These are phyloP conservation scores for Hirtodrosophila cameraria DNA, from an alignment of 2,888 invertebrate genomes.

Conservation along the genomic window DNA sequence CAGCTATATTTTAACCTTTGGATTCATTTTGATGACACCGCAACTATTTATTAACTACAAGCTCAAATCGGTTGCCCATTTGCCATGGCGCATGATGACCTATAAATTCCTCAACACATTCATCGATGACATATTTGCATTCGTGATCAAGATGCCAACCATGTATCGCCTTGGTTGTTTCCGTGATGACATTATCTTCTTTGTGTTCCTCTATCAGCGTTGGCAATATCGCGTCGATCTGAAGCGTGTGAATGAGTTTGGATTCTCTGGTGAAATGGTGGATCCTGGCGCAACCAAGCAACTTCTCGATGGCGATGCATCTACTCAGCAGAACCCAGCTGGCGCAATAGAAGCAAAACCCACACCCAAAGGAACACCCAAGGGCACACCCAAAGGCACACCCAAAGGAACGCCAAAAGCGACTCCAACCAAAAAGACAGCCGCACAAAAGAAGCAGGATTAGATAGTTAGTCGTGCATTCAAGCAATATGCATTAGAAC, in stretches of 20 bases:
- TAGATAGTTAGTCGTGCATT: slow-evolving; percentile 54
- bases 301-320: slow-evolving; percentile 26
- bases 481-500: slow-evolving; percentile 46
- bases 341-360: slow-evolving; percentile 51
- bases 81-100: slow-evolving; percentile 99
- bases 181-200: slow-evolving; percentile 99
- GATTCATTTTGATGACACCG: slow-evolving; percentile 99
- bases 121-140: slow-evolving; percentile 99
- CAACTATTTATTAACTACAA: slow-evolving; percentile 99
- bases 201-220: slow-evolving; percentile 99
- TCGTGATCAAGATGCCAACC: slow-evolving; percentile 99
- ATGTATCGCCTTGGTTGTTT: slow-evolving; percentile 99
- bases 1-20: slow-evolving; percentile 98
- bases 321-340: slow-evolving; percentile 21
- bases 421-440: slow-evolving; percentile 68
- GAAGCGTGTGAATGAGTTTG: slow-evolving; percentile 98
- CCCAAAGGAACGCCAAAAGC: slow-evolving; percentile 17
- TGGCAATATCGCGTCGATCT: slow-evolving; percentile 99
- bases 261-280: slow-evolving; percentile 96
- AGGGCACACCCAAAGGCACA: not conserved
- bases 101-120: slow-evolving; percentile 99
- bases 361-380: not conserved
- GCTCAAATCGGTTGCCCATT: slow-evolving; percentile 98
- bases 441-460: slow-evolving; percentile 82
- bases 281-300: slow-evolving; percentile 70